A percentile compares a stretch with the other conserved stretches of the same genome.
Evolutionary conservation across 2,113 vertebrate genomes (phyloP).

Genomic region (Forbesichthys agassizii): DNA sequence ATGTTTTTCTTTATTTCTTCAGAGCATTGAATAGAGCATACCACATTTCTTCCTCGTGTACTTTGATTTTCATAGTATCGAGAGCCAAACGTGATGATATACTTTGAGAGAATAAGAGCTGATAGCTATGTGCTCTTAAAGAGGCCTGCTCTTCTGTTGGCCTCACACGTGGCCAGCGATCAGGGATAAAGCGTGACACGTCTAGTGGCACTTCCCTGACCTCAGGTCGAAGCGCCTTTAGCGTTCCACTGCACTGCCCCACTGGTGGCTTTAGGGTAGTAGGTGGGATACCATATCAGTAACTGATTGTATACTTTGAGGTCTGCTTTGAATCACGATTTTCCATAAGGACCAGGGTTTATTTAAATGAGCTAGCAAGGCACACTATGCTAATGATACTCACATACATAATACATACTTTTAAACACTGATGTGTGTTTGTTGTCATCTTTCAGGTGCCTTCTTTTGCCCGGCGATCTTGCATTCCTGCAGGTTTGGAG

Average conservation of each 20-base stretch:
- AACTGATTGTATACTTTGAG: conserved; percentile 15
- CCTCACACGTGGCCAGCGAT: conserved; percentile 63
- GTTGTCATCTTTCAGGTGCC: conserved; percentile 80
- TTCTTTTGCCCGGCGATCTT: conserved; percentile 92
- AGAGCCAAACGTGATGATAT: conserved; percentile 59
- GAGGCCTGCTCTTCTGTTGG: conserved; percentile 47
- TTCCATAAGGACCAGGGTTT: background rate
- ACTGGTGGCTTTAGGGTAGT: conserved; percentile 41
- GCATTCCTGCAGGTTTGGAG: conserved; percentile 87
- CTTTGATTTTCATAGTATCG: conserved; percentile 24
- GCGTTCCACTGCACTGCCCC: conserved; percentile 52
- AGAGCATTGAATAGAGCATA: conserved; percentile 1
- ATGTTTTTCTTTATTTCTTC: background rate
- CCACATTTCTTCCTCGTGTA: background rate
- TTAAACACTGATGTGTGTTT: conserved; percentile 20
- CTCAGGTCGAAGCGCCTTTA: conserved; percentile 60
- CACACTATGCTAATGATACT: background rate
- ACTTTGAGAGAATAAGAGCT: conserved; percentile 41
- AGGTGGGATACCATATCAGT: conserved; percentile 3
- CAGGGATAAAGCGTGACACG: conserved; percentile 68
- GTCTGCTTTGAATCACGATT: background rate
- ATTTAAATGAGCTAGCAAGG: conserved; percentile 8
- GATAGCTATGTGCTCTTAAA: conserved; percentile 57
- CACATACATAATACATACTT: background rate
- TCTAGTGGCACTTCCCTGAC: conserved; percentile 71